phyloP scores from a whole-genome alignment of 2,797 vertebrate genomes.

The Gadopsis bispinosus region DNA sequence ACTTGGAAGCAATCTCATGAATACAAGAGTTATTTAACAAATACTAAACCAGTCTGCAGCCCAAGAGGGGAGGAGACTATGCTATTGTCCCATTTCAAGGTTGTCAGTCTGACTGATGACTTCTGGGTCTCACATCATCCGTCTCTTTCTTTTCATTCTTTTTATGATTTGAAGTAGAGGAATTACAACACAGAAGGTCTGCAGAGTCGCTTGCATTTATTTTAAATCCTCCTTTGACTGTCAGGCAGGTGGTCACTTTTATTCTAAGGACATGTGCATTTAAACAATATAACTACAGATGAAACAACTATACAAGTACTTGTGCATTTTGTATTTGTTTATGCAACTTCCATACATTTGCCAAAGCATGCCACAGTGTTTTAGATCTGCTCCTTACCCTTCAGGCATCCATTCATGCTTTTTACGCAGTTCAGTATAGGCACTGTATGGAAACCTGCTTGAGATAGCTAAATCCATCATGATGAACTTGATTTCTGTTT shows the following conservation, averaged over 20 bases:
- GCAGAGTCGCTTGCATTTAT: constrained; percentile 61
- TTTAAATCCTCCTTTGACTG: constrained; percentile 63
- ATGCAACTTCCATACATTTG: constrained; percentile 31
- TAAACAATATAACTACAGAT: constrained; percentile 28
- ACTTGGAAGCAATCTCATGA: constrained; percentile 65
- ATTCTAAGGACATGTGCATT: constrained; percentile 33
- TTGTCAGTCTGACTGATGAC: constrained; percentile 82
- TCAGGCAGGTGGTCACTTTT: constrained; percentile 50
- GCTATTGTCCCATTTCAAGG: constrained; percentile 80
- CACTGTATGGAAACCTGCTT: constrained; percentile 19
- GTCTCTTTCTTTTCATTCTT: constrained; percentile 74
- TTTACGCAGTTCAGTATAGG: constrained; percentile 34
- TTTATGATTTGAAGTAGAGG: constrained; percentile 76
- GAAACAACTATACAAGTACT: background rate
- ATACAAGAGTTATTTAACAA: constrained; percentile 78
- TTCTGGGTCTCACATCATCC: constrained; percentile 70
- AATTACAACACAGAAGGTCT: constrained; percentile 67
- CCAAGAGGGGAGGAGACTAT: constrained; percentile 69
- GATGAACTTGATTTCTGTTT: constrained; percentile 26
- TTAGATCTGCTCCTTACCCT: constrained; percentile 13
- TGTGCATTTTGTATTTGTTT: constrained; percentile 12
- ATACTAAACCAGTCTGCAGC: constrained; percentile 68
- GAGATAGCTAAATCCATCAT: constrained; percentile 28
- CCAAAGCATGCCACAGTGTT: constrained; percentile 10
- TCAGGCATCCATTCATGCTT: constrained; percentile 22